Percentiles rank a stretch among this genome's conserved stretches.
These are phyloP conservation scores for Spodoptera littoralis DNA, from an alignment of 2,888 invertebrate species.

Conservation along the genomic window DNA sequence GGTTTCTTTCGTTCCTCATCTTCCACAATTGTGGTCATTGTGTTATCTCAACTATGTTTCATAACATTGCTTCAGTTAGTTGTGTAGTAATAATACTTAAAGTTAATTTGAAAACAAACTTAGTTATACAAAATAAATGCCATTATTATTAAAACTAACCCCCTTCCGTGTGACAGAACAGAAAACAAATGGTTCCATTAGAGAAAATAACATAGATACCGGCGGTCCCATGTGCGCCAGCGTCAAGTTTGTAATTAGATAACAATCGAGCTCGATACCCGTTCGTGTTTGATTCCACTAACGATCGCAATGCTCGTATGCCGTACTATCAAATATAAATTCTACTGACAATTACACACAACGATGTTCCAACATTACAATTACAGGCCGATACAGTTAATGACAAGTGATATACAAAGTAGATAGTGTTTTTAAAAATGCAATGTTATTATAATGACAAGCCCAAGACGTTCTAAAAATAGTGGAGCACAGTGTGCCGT, in stretches of 20 bases:
- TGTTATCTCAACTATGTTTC: not conserved
- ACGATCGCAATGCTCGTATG: constrained; percentile 66
- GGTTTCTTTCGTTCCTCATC: not conserved
- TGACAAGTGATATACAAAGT: constrained; percentile 41
- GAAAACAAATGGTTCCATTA: constrained; percentile 77
- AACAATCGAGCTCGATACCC: constrained; percentile 77
- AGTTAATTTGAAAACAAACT: constrained; percentile 2
- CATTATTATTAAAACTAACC: constrained; percentile 55
- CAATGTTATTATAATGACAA: constrained; percentile 83
- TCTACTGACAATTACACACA: constrained; percentile 59
- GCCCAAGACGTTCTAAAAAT: constrained; percentile 85
- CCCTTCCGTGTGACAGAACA: constrained; percentile 67
- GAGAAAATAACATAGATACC: constrained; percentile 74
- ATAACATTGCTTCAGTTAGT: not conserved
- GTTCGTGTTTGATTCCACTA: constrained; percentile 80
- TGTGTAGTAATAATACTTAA: not conserved
- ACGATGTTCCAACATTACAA: constrained; percentile 69
- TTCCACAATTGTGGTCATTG: not conserved
- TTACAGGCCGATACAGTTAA: constrained; percentile 36
- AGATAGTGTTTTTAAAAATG: constrained; percentile 70
- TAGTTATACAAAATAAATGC: constrained; percentile 24
- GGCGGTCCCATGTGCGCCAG: constrained; percentile 76
- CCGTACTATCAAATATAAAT: constrained; percentile 52
- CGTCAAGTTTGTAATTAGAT: constrained; percentile 85
- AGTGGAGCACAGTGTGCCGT: constrained; percentile 77